phyloP scores from a whole-genome alignment of 1,140 invertebrate species.

The Pachyrhynchus sulphureomaculatus region DNA sequence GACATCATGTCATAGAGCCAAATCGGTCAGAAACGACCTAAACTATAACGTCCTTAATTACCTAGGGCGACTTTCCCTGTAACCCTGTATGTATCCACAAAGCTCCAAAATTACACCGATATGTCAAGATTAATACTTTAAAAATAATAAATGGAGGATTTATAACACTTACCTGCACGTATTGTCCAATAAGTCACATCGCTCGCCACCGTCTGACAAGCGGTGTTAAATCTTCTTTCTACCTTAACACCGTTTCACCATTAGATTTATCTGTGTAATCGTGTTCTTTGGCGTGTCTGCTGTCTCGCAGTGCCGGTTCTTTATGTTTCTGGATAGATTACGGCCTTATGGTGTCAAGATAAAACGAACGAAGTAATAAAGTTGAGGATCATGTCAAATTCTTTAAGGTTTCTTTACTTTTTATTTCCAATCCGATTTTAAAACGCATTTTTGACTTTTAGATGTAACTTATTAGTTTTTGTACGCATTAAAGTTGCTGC shows the following conservation, averaged over 20 bases:
- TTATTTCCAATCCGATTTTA: too few species aligned
- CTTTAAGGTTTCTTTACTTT: too few species aligned
- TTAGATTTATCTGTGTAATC: conserved; percentile 27
- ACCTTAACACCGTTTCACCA: conserved; percentile 22
- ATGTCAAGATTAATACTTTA: too few species aligned
- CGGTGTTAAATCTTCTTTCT: conserved; percentile 10
- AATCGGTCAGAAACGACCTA: too few species aligned
- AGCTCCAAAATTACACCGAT: too few species aligned
- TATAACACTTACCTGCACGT: conserved; percentile 9
- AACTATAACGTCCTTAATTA: too few species aligned
- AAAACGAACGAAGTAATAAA: conserved; percentile 14
- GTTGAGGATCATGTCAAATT: neutral
- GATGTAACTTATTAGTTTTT: too few species aligned
- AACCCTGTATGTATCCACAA: too few species aligned
- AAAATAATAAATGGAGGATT: conserved; percentile 1
- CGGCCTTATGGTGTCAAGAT: conserved; percentile 3
- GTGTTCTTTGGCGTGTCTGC: conserved; percentile 25
- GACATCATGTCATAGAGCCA: too few species aligned
- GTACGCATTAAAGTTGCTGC: too few species aligned
- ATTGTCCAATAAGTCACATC: conserved; percentile 21
- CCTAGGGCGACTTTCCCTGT: too few species aligned
- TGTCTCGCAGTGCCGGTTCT: conserved; percentile 14
- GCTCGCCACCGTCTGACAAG: conserved; percentile 8
- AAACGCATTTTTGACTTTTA: too few species aligned
- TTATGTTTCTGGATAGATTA: conserved; percentile 13